Evolutionary conservation across 2,888 invertebrate species (phyloP), one percentile per base, ranked within the genome.

Genomic region (Mactromeris polynyma): DNA sequence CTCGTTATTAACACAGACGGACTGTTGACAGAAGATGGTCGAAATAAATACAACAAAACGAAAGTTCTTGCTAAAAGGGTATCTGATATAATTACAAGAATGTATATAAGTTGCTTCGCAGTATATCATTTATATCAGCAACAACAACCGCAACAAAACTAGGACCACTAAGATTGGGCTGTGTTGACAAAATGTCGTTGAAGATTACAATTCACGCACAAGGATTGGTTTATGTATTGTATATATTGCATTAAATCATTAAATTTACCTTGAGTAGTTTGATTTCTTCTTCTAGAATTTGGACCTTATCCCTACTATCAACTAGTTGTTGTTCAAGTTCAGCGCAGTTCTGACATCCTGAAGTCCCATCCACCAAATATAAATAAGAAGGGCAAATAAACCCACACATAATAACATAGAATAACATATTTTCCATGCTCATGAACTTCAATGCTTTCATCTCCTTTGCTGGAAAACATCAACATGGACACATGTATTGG

Each of bases 261-360:
- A 54, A 54, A 54, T n/a, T 0, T 81, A 58, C 81, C 58, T 81
- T 36, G 7, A 81, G 58, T 11, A 38, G 58, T 26, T 26, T 21
- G 14, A 81, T 81, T 58, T 81, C 81, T 17, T 81, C 81, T 38
- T 38, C 36, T 0, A 81, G 81, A n/a, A 58, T 38, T 58, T n/a
- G 36, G 7, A 58, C 36, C 9, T 36, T 81, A 21, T 81, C 38
- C 7, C 19, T 51, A 58, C 58, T 19, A 21, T 81, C 58, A 14
- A 81, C 81, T 21, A 81, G 36, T 36, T 58, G 58, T 58, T 81
- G 58, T 81, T 81, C 81, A n/a, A 81, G 38, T 19, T 33, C 36
- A 7, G 19, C 36, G 58, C 81, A 81, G 58, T 26, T 64, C 26
- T 58, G n/a, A 58, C 58, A 64, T 0, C 9, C 4, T 4, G 58